These are phyloP conservation scores for Lycaon pictus DNA, from an alignment of 2,113 vertebrate species.

Conservation along the genomic window DNA sequence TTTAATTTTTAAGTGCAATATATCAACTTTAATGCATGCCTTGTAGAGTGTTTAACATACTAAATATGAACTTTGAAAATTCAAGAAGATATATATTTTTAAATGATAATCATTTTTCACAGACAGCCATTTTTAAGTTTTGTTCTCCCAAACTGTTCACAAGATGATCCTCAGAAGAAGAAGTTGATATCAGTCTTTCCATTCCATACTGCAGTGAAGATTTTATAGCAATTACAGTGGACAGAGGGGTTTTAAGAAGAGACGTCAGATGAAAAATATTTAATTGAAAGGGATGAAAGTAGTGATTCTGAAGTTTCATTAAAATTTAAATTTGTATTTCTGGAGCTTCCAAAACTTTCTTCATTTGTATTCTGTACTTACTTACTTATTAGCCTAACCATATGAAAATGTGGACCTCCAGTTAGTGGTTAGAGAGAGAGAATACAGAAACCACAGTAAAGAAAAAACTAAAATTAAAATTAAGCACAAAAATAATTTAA, in stretches of 20 bases:
- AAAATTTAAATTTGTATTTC: background rate
- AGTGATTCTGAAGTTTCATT: background rate
- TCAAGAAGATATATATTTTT: background rate
- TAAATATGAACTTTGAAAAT: background rate
- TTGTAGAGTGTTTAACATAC: background rate
- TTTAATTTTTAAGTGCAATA: background rate
- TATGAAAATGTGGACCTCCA: background rate
- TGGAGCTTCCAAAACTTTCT: background rate
- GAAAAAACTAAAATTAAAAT: constrained; percentile 19
- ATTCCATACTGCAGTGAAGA: background rate
- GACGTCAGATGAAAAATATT: background rate
- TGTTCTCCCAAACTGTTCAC: background rate
- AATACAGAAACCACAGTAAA: background rate
- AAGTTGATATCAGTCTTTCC: background rate
- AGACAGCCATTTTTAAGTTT: background rate
- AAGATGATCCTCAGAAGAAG: background rate
- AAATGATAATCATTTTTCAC: background rate
- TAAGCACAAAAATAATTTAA: background rate
- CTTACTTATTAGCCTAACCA: background rate
- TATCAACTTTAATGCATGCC: background rate
- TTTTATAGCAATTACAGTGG: background rate
- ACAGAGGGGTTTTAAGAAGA: background rate
- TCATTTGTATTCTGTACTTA: background rate
- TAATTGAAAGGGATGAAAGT: background rate
- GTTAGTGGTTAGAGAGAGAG: background rate